Evolutionary conservation across 2,113 vertebrate genomes (phyloP).

Genomic region (Hucho hucho): DNA sequence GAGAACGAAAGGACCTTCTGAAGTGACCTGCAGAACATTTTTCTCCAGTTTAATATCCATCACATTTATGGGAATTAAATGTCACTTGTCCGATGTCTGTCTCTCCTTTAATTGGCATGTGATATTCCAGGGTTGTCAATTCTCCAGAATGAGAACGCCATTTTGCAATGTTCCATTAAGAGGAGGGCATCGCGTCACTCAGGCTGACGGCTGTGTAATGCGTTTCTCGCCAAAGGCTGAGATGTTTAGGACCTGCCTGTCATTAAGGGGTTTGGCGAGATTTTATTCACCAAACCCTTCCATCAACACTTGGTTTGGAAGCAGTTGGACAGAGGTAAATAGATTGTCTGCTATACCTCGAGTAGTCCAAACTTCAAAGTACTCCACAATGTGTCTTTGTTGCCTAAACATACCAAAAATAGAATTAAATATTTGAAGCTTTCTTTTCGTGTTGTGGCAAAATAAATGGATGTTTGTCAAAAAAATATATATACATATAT

Average conservation of each 20-base stretch:
- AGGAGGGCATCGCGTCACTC: slow-evolving; percentile 55
- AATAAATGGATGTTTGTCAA: neutral
- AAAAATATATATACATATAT: too few species aligned
- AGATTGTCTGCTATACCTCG: neutral
- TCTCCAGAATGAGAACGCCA: slow-evolving; percentile 59
- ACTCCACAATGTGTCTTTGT: neutral
- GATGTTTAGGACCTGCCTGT: slow-evolving; percentile 40
- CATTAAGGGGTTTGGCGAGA: slow-evolving; percentile 50
- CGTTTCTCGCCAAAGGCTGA: slow-evolving; percentile 56
- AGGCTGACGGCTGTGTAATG: slow-evolving; percentile 68
- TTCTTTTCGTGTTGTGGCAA: neutral
- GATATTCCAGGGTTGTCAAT: slow-evolving; percentile 74
- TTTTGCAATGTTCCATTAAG: slow-evolving; percentile 52
- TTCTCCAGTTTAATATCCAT: slow-evolving; percentile 20
- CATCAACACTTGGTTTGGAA: slow-evolving; percentile 46
- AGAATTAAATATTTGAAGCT: too few species aligned
- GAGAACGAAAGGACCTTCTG: slow-evolving; percentile 38
- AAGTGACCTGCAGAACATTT: slow-evolving; percentile 36
- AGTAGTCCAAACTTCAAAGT: neutral
- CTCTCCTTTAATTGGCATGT: slow-evolving; percentile 69
- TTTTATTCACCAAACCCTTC: slow-evolving; percentile 60
- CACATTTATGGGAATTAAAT: slow-evolving; percentile 66
- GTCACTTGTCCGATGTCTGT: slow-evolving; percentile 60
- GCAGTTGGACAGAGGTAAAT: neutral
- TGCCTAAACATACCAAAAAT: neutral